A percentile compares a stretch with the other conserved stretches of the same genome.
Conservation (phyloP, 2,113 vertebrate species). For the Spea multiplicata region DNA sequence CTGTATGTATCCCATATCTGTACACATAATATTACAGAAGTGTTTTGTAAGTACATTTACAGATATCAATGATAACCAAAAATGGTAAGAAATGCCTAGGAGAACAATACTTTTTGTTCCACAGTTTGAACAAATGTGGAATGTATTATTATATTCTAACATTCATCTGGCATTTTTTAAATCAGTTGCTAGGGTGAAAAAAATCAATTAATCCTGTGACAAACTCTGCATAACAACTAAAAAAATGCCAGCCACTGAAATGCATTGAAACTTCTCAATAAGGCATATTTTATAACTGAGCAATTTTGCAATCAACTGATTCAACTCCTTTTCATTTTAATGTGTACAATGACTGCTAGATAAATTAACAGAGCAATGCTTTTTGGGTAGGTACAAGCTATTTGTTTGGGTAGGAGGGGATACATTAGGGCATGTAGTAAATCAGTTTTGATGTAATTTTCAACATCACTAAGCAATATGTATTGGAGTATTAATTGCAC, state of each 20-base stretch:
- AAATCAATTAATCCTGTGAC: neutral
- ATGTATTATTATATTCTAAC: neutral
- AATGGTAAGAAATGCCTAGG: neutral
- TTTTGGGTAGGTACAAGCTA: neutral
- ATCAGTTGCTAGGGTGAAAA: neutral
- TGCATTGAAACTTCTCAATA: neutral
- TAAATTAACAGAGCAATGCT: neutral
- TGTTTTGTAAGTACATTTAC: too few species aligned
- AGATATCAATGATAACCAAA: too few species aligned
- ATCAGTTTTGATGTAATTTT: neutral
- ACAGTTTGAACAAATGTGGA: neutral
- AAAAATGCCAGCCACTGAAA: neutral
- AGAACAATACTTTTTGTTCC: neutral
- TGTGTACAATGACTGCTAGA: neutral
- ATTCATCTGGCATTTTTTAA: neutral
- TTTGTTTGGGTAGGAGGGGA: neutral
- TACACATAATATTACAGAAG: too few species aligned
- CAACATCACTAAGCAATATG: too few species aligned
- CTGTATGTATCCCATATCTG: too few species aligned
- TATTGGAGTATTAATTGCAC: too few species aligned
- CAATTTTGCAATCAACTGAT: neutral
- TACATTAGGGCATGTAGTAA: neutral
- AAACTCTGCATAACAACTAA: neutral
- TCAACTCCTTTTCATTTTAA: neutral
- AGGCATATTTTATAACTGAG: neutral